Evolutionary conservation across 2,797 vertebrate species (phyloP).

Genomic region (Eupleurogrammus muticus): DNA sequence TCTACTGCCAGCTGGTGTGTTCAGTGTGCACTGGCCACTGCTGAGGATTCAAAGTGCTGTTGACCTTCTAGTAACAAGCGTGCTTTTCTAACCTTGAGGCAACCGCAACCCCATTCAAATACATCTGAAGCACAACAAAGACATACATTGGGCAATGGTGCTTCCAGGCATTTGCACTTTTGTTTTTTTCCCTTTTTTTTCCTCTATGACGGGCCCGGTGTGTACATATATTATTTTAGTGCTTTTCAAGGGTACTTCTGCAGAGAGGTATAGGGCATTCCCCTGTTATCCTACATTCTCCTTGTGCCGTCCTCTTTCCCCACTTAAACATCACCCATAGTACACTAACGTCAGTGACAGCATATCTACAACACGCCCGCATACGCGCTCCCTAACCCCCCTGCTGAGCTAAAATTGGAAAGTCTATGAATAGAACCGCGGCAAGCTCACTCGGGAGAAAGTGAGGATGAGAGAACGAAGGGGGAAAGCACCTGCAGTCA

Average conservation of each 20-base stretch:
- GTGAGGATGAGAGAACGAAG: conserved; percentile 52
- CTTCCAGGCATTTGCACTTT: conserved; percentile 25
- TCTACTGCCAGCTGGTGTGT: conserved; percentile 13
- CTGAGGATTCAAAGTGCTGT: conserved; percentile 9
- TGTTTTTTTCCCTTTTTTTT: too few species aligned
- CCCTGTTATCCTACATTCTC: conserved; percentile 35
- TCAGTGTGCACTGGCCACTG: conserved; percentile 7
- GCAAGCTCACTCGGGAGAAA: conserved; percentile 62
- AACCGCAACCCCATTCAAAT: conserved; percentile 16
- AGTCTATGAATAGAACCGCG: conserved; percentile 76
- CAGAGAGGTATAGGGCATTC: conserved; percentile 42
- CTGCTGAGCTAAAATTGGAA: conserved; percentile 70
- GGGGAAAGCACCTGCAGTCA: conserved; percentile 67
- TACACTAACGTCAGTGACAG: conserved; percentile 48
- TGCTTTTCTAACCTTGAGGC: conserved; percentile 22
- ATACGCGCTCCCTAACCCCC: conserved; percentile 38
- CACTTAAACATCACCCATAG: conserved; percentile 53
- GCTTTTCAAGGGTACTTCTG: conserved; percentile 48
- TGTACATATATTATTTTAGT: conserved; percentile 34
- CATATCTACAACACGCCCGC: conserved; percentile 38
- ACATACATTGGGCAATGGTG: conserved; percentile 14
- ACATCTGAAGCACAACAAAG: conserved; percentile 28
- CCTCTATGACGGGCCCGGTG: conserved; percentile 14
- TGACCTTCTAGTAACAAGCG: conserved; percentile 29
- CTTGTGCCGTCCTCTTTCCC: conserved; percentile 59